Percentiles rank a stretch among this genome's conserved stretches.
These are phyloP conservation scores for Chelonia mydas DNA, from an alignment of 2,797 vertebrate species.

Conservation along the genomic window DNA sequence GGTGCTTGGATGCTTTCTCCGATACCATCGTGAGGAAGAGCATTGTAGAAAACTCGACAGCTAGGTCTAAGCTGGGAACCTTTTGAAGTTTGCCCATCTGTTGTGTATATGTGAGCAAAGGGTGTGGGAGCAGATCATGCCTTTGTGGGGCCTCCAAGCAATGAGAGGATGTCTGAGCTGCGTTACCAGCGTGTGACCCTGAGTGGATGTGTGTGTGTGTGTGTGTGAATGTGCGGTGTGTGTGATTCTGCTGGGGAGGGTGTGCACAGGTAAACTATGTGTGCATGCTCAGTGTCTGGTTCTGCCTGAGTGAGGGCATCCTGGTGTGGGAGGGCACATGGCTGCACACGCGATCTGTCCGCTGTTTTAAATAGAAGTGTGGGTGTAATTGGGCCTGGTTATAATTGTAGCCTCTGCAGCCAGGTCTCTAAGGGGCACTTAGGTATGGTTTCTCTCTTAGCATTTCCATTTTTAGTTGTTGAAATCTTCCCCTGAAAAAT, in stretches of 20 bases:
- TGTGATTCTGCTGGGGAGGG: not conserved
- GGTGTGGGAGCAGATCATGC: not conserved
- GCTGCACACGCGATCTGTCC: not conserved
- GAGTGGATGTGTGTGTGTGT: rapidly evolving
- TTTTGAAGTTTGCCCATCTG: not conserved
- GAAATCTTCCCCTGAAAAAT: conserved; percentile 35
- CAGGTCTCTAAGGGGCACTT: conserved; percentile 4
- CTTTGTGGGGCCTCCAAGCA: not conserved
- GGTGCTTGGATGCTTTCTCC: not conserved
- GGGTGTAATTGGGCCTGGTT: conserved; percentile 47
- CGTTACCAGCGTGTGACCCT: not conserved
- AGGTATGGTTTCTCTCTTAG: conserved; percentile 8
- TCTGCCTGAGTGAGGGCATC: not conserved
- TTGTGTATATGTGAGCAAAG: not conserved
- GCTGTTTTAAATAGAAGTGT: conserved; percentile 1
- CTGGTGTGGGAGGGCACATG: not conserved
- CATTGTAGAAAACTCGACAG: not conserved
- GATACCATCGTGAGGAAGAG: not conserved
- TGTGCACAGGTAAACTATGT: not conserved
- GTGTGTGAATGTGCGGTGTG: rapidly evolving
- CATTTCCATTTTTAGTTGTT: conserved; percentile 65
- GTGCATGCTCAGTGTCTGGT: rapidly evolving
- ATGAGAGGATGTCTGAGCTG: rapidly evolving
- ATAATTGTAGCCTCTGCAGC: conserved; percentile 42
- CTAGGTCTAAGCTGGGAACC: not conserved